Conservation (phyloP, 1,140 invertebrate species). For the Limonius californicus region DNA sequence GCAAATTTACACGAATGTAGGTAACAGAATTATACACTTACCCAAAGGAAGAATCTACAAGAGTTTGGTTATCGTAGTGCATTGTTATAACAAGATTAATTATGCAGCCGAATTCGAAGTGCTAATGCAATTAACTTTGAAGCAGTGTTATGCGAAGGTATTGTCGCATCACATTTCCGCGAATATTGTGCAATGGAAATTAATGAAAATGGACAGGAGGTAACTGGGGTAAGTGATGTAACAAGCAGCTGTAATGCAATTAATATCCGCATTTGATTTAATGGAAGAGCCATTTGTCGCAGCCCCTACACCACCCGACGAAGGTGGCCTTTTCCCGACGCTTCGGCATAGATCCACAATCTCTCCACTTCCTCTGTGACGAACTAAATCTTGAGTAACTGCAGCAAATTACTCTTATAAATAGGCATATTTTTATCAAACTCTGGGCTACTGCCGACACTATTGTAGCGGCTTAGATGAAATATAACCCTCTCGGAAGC, state of each 20-base stretch:
- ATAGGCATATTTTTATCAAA: background rate
- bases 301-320: background rate
- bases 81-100: too few relatives aligned
- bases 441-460: background rate
- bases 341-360: background rate
- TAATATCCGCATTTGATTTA: slow-evolving; percentile 14
- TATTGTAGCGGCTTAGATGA: too few relatives aligned
- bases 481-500: too few relatives aligned
- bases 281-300: slow-evolving; percentile 8
- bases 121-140: background rate
- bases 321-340: background rate
- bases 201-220: slow-evolving; percentile 11
- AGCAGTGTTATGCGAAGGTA: background rate
- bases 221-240: slow-evolving; percentile 11
- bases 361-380: background rate
- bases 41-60: too few relatives aligned
- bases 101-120: background rate
- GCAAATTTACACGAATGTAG: too few relatives aligned
- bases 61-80: too few relatives aligned
- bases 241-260: slow-evolving; percentile 6
- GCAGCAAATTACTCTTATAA: background rate
- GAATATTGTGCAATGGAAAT: background rate
- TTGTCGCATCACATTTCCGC: background rate
- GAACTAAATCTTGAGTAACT: background rate
- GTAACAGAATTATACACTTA: too few relatives aligned